phyloP scores from a whole-genome alignment of 1,140 invertebrate species.

The Lerema accius region DNA sequence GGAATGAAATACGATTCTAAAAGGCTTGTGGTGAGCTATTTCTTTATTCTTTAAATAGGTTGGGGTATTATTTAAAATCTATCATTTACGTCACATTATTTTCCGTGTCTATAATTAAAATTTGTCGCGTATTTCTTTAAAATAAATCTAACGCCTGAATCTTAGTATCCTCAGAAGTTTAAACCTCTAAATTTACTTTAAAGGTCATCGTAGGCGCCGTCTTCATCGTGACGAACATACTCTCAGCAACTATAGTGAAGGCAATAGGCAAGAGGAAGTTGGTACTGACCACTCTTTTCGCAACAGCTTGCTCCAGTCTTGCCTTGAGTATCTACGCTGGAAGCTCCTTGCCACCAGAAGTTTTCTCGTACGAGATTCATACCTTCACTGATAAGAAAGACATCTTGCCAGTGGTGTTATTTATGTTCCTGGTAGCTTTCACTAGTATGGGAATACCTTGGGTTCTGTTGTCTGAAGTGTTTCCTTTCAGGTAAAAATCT shows the following conservation, averaged over 20 bases:
- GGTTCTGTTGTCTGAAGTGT: slow-evolving; percentile 73
- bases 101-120: background rate
- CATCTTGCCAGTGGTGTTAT: slow-evolving; percentile 57
- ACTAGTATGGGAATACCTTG: slow-evolving; percentile 70
- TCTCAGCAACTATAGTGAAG: slow-evolving; percentile 64
- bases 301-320: slow-evolving; percentile 54
- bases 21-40: slow-evolving; percentile 63
- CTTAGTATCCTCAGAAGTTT: background rate
- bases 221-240: slow-evolving; percentile 58
- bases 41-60: slow-evolving; percentile 9
- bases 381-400: slow-evolving; percentile 61
- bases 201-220: slow-evolving; percentile 65
- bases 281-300: slow-evolving; percentile 55
- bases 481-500: slow-evolving; percentile 70
- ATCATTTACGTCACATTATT: too few relatives aligned
- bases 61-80: too few relatives aligned
- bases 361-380: slow-evolving; percentile 64
- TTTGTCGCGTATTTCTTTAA: background rate
- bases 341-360: slow-evolving; percentile 40
- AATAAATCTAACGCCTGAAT: slow-evolving; percentile 1
- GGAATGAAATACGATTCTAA: slow-evolving; percentile 75
- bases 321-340: slow-evolving; percentile 60
- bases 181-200: slow-evolving; percentile 29
- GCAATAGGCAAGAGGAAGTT: slow-evolving; percentile 67
- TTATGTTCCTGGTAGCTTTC: slow-evolving; percentile 63